phyloP scores from a whole-genome alignment of 2,797 vertebrate species.

The Hypotaenidia okinawae region DNA sequence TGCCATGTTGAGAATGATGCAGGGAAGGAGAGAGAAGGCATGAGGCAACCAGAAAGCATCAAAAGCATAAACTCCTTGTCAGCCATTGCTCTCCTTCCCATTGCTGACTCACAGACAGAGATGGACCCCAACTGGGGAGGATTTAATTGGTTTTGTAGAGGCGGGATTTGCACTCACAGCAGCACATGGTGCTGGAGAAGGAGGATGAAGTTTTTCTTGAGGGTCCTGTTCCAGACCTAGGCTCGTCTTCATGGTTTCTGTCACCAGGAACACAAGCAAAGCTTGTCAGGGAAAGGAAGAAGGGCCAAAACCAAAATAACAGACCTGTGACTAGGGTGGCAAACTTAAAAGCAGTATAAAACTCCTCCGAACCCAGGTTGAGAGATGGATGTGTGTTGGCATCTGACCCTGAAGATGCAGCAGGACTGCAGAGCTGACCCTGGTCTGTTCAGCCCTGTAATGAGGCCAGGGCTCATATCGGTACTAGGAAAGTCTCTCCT shows the following conservation, averaged over 20 bases:
- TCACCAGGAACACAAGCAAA: not conserved
- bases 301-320: not conserved
- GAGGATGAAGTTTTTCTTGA: not conserved
- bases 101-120: not conserved
- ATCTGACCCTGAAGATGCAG: not conserved
- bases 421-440: not conserved
- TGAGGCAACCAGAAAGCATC: not conserved
- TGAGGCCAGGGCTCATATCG: accelerated
- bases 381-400: not conserved
- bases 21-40: not conserved
- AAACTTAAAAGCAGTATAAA: conserved; percentile 1
- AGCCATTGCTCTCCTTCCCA: not conserved
- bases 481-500: accelerated
- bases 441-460: not conserved
- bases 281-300: not conserved
- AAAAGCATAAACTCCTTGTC: not conserved
- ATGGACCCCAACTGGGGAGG: not conserved
- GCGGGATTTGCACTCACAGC: not conserved
- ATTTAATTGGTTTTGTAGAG: not conserved
- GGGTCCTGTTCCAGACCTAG: not conserved
- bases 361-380: not conserved
- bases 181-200: accelerated
- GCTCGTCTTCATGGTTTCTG: not conserved
- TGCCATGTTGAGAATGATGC: not conserved
- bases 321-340: not conserved